These are phyloP conservation scores for Lamellibrachia columna DNA, from an alignment of 2,888 invertebrate genomes.

Conservation along the genomic window DNA sequence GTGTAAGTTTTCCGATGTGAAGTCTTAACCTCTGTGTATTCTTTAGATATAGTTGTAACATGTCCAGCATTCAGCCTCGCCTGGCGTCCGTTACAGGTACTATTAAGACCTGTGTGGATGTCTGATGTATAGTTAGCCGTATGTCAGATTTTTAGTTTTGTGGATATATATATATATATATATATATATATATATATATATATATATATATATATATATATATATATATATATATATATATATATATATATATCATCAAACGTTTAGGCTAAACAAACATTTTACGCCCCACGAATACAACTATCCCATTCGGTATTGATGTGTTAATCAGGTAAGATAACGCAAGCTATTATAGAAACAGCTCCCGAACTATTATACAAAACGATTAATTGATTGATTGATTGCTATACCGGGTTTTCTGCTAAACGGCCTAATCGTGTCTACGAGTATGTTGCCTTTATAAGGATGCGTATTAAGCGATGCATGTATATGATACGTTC, in stretches of 20 bases:
- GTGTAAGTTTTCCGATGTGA: too few species aligned
- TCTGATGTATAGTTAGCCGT: not conserved
- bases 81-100: not conserved
- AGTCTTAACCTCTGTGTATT: not conserved
- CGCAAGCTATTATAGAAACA: not conserved
- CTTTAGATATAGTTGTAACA: not conserved
- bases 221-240: too few species aligned
- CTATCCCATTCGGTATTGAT: not conserved
- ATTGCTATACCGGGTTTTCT: not conserved
- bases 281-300: not conserved
- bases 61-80: not conserved
- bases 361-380: not conserved
- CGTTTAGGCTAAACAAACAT: not conserved
- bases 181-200: too few species aligned
- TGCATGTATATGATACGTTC: not conserved
- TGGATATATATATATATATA: not conserved
- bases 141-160: not conserved
- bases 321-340: not conserved
- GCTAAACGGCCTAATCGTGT: not conserved
- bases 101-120: not conserved
- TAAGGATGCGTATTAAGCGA: not conserved
- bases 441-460: not conserved
- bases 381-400: not conserved
- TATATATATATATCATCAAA: not conserved
- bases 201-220: too few species aligned